Evolutionary conservation across 2,113 vertebrate species (phyloP).

Genomic region (Cairina moschata): DNA sequence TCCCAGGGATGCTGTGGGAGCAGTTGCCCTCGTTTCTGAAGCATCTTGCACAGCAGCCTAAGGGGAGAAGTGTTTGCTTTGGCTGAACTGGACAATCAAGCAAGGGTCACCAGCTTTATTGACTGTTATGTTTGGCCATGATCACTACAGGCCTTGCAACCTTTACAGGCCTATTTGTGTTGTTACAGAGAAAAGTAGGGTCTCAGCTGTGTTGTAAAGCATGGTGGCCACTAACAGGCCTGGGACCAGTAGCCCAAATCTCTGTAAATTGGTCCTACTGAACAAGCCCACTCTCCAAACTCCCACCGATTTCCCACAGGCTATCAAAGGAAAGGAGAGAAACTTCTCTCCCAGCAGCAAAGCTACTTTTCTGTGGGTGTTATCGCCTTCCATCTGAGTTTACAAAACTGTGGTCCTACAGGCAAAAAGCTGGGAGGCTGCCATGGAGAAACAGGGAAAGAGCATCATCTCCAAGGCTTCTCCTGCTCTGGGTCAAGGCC

Average conservation of each 20-base stretch:
- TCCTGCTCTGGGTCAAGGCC: neutral
- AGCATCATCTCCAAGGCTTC: neutral
- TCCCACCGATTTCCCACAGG: neutral
- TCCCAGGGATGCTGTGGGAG: neutral
- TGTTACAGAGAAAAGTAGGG: neutral
- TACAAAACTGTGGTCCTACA: neutral
- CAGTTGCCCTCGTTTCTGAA: constrained; percentile 8
- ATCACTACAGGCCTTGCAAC: neutral
- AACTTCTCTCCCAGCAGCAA: neutral
- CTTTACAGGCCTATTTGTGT: neutral
- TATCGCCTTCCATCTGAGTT: neutral
- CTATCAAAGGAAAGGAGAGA: neutral
- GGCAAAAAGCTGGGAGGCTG: neutral
- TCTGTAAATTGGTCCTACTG: neutral
- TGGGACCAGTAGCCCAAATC: neutral
- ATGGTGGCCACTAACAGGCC: neutral
- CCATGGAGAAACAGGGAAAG: neutral
- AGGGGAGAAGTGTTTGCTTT: constrained; percentile 15
- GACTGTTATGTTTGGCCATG: constrained; percentile 4
- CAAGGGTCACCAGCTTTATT: constrained; percentile 29
- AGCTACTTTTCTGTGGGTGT: neutral
- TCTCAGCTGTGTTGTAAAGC: neutral
- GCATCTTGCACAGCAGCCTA: neutral
- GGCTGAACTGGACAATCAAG: neutral
- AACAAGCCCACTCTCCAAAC: neutral